phyloP scores from a whole-genome alignment of 2,113 vertebrate species.

The Lontra canadensis region DNA sequence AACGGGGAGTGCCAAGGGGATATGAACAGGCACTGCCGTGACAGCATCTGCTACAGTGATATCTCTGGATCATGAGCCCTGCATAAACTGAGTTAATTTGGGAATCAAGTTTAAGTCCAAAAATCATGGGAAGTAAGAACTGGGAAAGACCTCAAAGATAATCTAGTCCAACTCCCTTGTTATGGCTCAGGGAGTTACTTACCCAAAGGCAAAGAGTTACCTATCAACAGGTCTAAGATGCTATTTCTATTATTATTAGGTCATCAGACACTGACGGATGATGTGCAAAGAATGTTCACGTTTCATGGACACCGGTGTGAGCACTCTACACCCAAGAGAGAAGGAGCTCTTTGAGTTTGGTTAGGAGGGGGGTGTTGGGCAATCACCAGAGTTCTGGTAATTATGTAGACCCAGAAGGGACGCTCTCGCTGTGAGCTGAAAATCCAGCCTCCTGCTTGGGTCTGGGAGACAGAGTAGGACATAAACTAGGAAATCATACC shows the following conservation, averaged over 20 bases:
- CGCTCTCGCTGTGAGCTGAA: background rate
- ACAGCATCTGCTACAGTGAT: conserved; percentile 16
- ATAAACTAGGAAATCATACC: background rate
- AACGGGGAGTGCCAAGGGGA: background rate
- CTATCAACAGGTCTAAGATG: background rate
- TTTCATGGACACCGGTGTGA: background rate
- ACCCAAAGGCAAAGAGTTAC: background rate
- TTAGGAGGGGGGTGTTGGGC: background rate
- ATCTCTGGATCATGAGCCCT: background rate
- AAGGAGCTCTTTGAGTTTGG: background rate
- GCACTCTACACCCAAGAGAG: background rate
- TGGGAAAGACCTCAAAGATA: conserved; percentile 5
- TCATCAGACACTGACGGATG: background rate
- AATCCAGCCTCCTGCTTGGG: background rate
- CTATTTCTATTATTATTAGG: background rate
- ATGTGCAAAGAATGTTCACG: background rate
- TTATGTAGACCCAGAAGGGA: background rate
- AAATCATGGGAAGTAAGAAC: background rate
- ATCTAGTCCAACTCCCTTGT: background rate
- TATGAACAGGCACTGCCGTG: background rate
- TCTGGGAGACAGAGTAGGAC: background rate
- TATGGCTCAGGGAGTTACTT: background rate
- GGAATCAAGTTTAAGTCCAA: background rate
- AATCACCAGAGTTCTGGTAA: background rate
- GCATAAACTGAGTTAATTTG: background rate